A percentile compares a stretch with the other conserved stretches of the same genome.
These are phyloP conservation scores for Daboia siamensis DNA, from an alignment of 2,113 vertebrate species.

Conservation along the genomic window DNA sequence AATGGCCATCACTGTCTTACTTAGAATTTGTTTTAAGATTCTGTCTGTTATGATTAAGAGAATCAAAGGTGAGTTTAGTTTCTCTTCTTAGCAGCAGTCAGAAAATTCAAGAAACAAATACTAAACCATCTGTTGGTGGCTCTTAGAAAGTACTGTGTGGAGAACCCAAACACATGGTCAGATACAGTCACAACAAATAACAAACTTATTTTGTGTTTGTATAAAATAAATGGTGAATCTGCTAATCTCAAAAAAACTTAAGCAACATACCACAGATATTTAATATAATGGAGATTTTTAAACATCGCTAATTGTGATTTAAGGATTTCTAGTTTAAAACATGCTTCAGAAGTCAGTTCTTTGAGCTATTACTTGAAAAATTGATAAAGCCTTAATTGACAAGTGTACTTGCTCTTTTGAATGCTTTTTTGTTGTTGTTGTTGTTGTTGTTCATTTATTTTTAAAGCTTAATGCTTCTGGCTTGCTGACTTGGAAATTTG, in stretches of 20 bases:
- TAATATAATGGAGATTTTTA: constrained; percentile 7
- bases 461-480: background rate
- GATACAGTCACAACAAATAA: background rate
- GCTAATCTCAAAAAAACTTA: background rate
- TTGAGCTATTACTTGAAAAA: background rate
- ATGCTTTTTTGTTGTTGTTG: background rate
- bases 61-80: background rate
- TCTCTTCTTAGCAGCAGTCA: background rate
- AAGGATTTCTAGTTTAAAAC: background rate
- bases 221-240: background rate
- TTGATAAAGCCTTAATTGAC: background rate
- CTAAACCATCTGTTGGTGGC: background rate
- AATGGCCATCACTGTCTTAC: background rate
- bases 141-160: background rate
- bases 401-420: background rate
- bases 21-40: background rate
- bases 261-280: background rate
- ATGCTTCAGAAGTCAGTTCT: background rate
- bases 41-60: background rate
- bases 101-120: background rate
- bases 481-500: background rate
- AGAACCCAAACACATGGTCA: background rate
- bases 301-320: background rate
- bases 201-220: background rate
- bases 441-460: background rate